These are phyloP conservation scores for Hozukius guyotensis DNA, from an alignment of 2,797 vertebrate species.

Conservation along the genomic window DNA sequence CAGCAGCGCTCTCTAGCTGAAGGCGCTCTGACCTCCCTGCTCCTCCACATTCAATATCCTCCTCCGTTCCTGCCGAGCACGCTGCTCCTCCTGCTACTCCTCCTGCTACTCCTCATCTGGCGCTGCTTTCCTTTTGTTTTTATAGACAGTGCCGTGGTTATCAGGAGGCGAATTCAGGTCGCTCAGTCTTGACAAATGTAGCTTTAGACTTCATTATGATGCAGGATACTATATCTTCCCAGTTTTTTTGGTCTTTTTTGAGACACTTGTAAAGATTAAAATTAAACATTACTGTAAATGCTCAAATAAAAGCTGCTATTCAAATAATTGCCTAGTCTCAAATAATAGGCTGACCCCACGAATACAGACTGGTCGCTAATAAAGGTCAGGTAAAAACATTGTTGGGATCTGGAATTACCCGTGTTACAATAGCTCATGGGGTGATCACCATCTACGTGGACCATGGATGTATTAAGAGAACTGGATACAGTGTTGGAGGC, in stretches of 20 bases:
- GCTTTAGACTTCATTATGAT: neutral
- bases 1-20: neutral
- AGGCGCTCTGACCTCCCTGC: constrained; percentile 8
- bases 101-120: neutral
- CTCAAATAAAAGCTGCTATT: neutral
- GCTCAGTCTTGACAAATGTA: neutral
- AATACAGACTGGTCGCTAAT: neutral
- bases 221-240: neutral
- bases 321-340: neutral
- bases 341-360: neutral
- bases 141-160: neutral
- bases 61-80: neutral
- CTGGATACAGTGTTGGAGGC: no score
- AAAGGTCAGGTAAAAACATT: neutral
- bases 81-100: neutral
- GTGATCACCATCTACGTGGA: no score
- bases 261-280: neutral
- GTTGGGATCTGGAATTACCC: neutral
- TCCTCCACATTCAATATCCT: neutral
- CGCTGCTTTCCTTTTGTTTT: neutral
- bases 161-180: neutral
- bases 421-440: neutral
- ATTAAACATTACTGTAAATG: neutral
- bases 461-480: no score
- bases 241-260: neutral